Conservation (phyloP, 2,113 vertebrate genomes). For the Rutilus rutilus region DNA sequence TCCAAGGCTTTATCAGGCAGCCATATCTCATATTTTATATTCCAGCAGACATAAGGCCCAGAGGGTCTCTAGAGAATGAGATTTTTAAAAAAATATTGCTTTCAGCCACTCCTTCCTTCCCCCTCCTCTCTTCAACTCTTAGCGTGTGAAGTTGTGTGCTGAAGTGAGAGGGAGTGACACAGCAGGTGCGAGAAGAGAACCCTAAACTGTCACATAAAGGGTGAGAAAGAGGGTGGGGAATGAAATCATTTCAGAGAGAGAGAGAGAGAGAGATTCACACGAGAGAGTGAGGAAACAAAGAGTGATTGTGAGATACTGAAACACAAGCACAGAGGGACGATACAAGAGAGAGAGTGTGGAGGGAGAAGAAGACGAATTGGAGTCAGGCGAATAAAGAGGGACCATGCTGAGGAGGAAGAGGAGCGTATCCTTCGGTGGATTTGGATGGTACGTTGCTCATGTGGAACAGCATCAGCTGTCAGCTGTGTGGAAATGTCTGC, state of each 20-base stretch:
- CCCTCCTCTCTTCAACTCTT: constrained; percentile 31
- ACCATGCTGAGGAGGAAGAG: constrained; percentile 63
- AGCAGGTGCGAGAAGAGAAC: constrained; percentile 52
- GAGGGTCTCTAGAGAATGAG: constrained; percentile 27
- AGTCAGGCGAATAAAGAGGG: constrained; percentile 25
- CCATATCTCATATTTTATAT: constrained; percentile 1
- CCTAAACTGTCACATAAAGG: constrained; percentile 48
- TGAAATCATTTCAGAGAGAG: constrained; percentile 34
- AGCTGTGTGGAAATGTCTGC: constrained; percentile 32
- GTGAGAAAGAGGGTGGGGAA: constrained; percentile 47
- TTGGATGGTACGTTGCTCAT: constrained; percentile 58
- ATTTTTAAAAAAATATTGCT: constrained; percentile 7
- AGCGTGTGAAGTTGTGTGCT: constrained; percentile 43
- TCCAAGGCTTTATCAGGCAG: background rate
- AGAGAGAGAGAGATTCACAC: constrained; percentile 23
- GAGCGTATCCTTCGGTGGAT: constrained; percentile 61
- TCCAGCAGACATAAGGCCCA: constrained; percentile 16
- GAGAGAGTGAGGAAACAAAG: constrained; percentile 36
- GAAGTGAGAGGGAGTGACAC: constrained; percentile 47
- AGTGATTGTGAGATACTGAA: constrained; percentile 35
- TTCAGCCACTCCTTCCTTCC: constrained; percentile 46
- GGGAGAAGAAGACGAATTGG: constrained; percentile 15
- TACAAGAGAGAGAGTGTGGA: background rate
- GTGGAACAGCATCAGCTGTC: constrained; percentile 51
- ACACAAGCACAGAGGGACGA: constrained; percentile 14